Conservation (phyloP, 2,113 vertebrate genomes). For the Epinephelus moara region DNA sequence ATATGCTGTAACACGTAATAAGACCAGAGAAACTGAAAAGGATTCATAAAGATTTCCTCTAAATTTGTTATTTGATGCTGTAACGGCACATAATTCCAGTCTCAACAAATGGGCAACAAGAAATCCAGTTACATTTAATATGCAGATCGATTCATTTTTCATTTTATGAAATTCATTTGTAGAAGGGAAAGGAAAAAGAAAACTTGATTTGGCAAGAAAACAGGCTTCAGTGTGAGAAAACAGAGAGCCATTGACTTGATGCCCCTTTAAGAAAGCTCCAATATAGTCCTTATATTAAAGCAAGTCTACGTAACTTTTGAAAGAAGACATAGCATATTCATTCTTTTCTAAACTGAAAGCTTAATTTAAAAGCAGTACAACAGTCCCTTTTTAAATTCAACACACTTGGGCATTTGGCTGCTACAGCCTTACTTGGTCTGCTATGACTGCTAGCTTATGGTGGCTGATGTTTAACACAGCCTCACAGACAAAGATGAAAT, state of each 20-base stretch:
- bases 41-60: not conserved
- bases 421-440: not conserved
- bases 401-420: not conserved
- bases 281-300: slow-evolving; percentile 1
- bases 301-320: not conserved
- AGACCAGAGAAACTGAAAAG: not conserved
- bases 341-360: not conserved
- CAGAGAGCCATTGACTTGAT: not conserved
- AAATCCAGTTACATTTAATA: slow-evolving; percentile 21
- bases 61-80: not conserved
- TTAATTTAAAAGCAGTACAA: not conserved
- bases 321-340: not conserved
- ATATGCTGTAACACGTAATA: slow-evolving; percentile 1
- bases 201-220: not conserved
- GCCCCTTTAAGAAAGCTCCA: not conserved
- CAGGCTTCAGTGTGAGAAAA: not conserved
- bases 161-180: not conserved
- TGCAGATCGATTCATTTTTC: not conserved
- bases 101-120: not conserved
- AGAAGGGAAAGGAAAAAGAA: not conserved
- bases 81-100: not conserved
- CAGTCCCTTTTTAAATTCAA: not conserved
- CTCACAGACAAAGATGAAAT: too few species aligned
- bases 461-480: too few species aligned
- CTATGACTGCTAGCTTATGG: not conserved